phyloP scores from a whole-genome alignment of 2,797 vertebrate genomes.

The Petrocephalus sullivani region DNA sequence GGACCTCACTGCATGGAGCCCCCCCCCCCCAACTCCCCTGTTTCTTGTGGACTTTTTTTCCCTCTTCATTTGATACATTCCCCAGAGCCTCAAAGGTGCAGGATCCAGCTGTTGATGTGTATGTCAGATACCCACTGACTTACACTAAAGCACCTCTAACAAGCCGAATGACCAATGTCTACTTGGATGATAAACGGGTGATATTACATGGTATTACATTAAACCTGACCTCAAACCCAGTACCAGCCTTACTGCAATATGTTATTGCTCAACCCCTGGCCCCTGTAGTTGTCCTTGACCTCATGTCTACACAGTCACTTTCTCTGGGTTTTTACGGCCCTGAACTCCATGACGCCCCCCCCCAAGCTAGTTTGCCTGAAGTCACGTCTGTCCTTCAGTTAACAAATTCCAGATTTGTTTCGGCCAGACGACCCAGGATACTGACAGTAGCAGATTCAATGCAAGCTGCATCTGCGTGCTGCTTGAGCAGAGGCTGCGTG shows the following conservation, averaged over 20 bases:
- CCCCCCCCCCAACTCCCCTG: conserved; percentile 15
- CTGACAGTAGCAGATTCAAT: not conserved
- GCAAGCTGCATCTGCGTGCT: not conserved
- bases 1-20: conserved; percentile 16
- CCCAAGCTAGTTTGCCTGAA: not conserved
- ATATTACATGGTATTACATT: not conserved
- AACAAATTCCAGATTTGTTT: not conserved
- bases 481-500: not conserved
- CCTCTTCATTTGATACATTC: conserved; percentile 9
- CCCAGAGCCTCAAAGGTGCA: not conserved
- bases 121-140: not conserved
- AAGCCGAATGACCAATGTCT: not conserved
- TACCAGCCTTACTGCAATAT: not conserved
- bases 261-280: not conserved
- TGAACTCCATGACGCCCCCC: not conserved
- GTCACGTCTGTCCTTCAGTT: not conserved
- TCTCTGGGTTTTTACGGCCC: not conserved
- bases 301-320: not conserved
- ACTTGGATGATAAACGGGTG: not conserved
- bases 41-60: conserved; percentile 21
- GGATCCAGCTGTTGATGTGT: not conserved
- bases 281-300: not conserved
- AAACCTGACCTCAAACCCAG: not conserved
- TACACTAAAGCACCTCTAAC: not conserved
- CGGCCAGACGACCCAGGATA: not conserved